A percentile compares a stretch with the other conserved stretches of the same genome.
phyloP scores from a whole-genome alignment of 2,888 invertebrate species.

The Baccha elongata region DNA sequence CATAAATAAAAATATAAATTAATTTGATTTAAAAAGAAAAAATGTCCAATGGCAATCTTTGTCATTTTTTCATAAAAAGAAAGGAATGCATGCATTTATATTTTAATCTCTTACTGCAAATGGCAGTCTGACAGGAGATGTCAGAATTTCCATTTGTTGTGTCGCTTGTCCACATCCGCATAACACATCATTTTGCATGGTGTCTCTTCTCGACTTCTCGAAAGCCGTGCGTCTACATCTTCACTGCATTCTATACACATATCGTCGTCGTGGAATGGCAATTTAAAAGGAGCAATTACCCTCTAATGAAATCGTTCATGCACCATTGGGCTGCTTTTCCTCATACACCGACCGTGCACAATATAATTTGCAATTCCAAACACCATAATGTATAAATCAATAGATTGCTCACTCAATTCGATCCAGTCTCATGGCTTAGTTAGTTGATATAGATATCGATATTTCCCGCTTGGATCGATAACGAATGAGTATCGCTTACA shows the following conservation, averaged over 20 bases:
- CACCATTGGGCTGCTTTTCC: conserved; percentile 32
- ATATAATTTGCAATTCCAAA: conserved; percentile 63
- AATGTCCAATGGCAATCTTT: neutral
- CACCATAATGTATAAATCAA: conserved; percentile 66
- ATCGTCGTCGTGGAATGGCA: conserved; percentile 36
- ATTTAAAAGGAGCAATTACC: conserved; percentile 66
- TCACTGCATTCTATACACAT: neutral
- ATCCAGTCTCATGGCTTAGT: conserved; percentile 48
- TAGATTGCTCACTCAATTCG: conserved; percentile 54
- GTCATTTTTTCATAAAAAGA: neutral
- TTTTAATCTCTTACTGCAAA: conserved; percentile 40
- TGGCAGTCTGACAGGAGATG: conserved; percentile 40
- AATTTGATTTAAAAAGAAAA: neutral
- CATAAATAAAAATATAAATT: neutral
- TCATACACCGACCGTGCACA: neutral
- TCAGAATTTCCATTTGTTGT: conserved; percentile 58
- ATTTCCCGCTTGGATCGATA: conserved; percentile 41
- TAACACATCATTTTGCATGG: conserved; percentile 55
- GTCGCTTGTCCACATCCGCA: conserved; percentile 57
- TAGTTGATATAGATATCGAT: conserved; percentile 53
- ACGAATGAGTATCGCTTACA: conserved; percentile 48
- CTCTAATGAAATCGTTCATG: conserved; percentile 68
- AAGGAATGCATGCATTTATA: neutral
- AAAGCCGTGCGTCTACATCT: conserved; percentile 1
- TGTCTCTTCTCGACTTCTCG: conserved; percentile 14